phyloP scores from a whole-genome alignment of 2,888 invertebrate species.

The Melanostoma mellinum region DNA sequence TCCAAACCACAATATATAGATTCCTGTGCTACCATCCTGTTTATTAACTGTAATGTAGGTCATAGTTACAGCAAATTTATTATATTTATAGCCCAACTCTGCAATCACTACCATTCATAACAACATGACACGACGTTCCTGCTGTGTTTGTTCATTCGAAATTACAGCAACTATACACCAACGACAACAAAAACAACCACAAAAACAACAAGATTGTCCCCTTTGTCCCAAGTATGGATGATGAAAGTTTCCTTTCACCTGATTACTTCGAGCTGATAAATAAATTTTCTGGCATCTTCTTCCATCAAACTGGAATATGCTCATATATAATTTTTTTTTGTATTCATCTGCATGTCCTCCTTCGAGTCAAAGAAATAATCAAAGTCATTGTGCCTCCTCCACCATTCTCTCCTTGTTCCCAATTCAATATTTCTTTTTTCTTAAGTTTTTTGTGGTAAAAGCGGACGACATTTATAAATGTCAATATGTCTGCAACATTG shows the following conservation, averaged over 20 bases:
- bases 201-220: not conserved
- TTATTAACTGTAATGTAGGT: too few relatives aligned
- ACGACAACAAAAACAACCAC: constrained; percentile 5
- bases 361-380: constrained; percentile 32
- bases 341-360: constrained; percentile 21
- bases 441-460: not conserved
- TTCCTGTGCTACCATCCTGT: too few relatives aligned
- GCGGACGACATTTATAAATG: constrained; percentile 19
- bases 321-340: constrained; percentile 16
- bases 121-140: too few relatives aligned
- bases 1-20: too few relatives aligned
- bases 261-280: constrained; percentile 10
- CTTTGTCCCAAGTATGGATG: not conserved
- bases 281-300: constrained; percentile 16
- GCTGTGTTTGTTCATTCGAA: not conserved
- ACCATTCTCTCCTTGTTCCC: constrained; percentile 34
- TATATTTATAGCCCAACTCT: too few relatives aligned
- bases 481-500: constrained; percentile 32
- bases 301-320: constrained; percentile 16
- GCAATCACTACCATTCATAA: too few relatives aligned
- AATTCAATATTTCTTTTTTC: constrained; percentile 1
- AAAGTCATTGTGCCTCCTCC: constrained; percentile 7
- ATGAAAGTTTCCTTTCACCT: constrained; percentile 39
- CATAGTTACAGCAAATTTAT: too few relatives aligned
- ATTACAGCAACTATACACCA: not conserved